These are phyloP conservation scores for Gasterosteus nipponicus DNA, from an alignment of 2,113 vertebrate species.

Conservation along the genomic window DNA sequence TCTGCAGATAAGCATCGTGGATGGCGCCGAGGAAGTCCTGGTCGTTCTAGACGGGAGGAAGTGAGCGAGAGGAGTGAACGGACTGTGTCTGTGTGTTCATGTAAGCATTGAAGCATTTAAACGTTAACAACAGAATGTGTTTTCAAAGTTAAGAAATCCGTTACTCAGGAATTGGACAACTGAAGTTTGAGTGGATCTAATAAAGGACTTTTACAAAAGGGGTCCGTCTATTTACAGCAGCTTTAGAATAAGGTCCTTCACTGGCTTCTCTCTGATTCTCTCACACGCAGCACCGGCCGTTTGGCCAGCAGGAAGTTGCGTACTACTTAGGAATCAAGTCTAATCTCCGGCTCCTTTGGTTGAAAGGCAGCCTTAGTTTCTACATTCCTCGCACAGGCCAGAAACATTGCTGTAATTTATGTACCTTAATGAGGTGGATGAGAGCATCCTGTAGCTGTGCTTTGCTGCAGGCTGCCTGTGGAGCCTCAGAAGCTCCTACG, in stretches of 20 bases:
- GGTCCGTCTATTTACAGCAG: neutral
- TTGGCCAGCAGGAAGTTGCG: neutral
- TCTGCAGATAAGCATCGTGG: slow-evolving; percentile 93
- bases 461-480: slow-evolving; percentile 85
- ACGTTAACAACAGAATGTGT: neutral
- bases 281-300: neutral
- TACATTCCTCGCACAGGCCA: neutral
- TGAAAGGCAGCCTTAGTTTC: neutral
- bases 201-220: too few species aligned
- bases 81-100: neutral
- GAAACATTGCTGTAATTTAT: neutral
- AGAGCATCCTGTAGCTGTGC: slow-evolving; percentile 92
- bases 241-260: too few species aligned
- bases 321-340: neutral
- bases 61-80: slow-evolving; percentile 2
- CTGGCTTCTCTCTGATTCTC: neutral
- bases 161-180: neutral
- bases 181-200: too few species aligned
- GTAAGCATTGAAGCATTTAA: neutral
- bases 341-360: neutral
- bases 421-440: slow-evolving; percentile 96
- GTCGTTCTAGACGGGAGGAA: slow-evolving; percentile 85
- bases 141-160: neutral
- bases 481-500: slow-evolving; percentile 77
- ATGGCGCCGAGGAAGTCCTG: slow-evolving; percentile 90